These are phyloP conservation scores for Halocynthia roretzi DNA, from an alignment of 23 tunicate genomes.

Conservation along the genomic window DNA sequence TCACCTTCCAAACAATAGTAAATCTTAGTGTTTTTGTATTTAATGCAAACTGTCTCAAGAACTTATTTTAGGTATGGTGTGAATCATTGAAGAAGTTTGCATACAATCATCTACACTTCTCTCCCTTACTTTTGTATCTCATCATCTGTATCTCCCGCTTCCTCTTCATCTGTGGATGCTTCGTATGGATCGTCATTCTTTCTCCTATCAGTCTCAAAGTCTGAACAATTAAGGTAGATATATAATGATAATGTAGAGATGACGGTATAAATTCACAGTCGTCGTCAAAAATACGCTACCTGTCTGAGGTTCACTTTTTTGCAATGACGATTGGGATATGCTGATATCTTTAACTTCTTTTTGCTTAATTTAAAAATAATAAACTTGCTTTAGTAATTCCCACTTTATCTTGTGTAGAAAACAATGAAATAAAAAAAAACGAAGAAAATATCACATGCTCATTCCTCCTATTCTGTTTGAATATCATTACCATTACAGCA, in stretches of 20 bases:
- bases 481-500: not conserved
- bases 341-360: not conserved
- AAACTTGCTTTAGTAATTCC: too few relatives aligned
- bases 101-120: too few relatives aligned
- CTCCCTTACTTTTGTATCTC: conserved; percentile 43
- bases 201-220: not conserved
- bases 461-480: not conserved
- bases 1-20: too few relatives aligned
- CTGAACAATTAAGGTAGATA: not conserved
- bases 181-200: conserved; percentile 19
- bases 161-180: conserved; percentile 52
- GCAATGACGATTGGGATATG: too few relatives aligned
- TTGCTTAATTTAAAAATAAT: not conserved
- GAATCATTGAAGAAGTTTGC: too few relatives aligned
- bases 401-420: too few relatives aligned
- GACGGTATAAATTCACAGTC: not conserved
- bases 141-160: conserved; percentile 56
- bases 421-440: too few relatives aligned
- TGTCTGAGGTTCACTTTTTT: not conserved
- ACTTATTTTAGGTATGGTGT: too few relatives aligned
- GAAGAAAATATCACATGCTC: too few relatives aligned
- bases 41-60: too few relatives aligned
- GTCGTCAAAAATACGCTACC: not conserved
- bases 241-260: not conserved
- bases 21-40: too few relatives aligned